Evolutionary conservation across 2,113 vertebrate species (phyloP).

Genomic region (Lathamus discolor): DNA sequence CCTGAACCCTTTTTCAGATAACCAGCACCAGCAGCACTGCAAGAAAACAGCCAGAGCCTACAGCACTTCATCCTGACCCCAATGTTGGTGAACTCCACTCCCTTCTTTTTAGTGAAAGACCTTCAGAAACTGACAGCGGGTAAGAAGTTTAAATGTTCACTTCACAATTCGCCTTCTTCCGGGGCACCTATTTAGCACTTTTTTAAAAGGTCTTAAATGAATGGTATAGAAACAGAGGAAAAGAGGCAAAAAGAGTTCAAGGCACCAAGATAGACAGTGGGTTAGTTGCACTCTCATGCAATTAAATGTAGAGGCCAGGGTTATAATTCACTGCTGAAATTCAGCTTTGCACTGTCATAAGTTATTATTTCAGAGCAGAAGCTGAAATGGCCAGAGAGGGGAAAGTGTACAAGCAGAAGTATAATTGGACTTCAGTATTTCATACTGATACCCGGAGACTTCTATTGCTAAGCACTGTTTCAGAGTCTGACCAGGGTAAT

Average conservation of each 20-base stretch:
- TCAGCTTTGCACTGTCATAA: not conserved
- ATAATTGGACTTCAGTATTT: constrained; percentile 56
- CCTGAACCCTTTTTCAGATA: not conserved
- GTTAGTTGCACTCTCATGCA: constrained; percentile 12
- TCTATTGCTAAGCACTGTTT: not conserved
- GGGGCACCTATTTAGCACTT: not conserved
- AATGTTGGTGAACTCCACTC: not conserved
- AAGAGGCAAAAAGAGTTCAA: not conserved
- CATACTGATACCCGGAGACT: constrained; percentile 43
- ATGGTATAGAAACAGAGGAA: not conserved
- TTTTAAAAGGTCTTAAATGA: not conserved
- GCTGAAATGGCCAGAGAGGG: constrained; percentile 31
- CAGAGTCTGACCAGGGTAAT: constrained; percentile 1
- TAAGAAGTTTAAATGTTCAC: not conserved
- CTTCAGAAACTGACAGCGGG: not conserved
- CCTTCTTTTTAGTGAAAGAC: not conserved
- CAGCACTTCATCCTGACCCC: not conserved
- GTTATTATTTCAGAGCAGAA: constrained; percentile 50
- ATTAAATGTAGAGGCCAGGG: constrained; percentile 45
- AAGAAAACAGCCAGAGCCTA: not conserved
- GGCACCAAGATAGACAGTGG: not conserved
- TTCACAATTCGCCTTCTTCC: not conserved
- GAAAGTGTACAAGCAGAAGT: constrained; percentile 34
- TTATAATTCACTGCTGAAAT: constrained; percentile 56
- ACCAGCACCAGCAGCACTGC: not conserved